These are phyloP conservation scores for Ptychadena robeensis DNA, from an alignment of 2,797 vertebrate genomes.

Conservation along the genomic window DNA sequence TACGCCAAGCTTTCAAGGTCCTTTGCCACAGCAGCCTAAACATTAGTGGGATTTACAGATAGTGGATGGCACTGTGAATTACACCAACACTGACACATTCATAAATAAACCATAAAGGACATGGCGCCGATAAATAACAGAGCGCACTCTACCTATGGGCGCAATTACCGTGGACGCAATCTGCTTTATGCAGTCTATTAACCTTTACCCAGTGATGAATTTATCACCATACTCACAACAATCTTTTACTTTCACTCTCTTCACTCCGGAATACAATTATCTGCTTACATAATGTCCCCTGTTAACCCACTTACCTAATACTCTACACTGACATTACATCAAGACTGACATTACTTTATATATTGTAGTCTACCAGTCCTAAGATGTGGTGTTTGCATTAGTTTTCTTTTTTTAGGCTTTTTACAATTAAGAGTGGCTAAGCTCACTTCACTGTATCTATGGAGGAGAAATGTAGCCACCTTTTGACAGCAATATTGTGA, in stretches of 20 bases:
- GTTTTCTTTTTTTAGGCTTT: no score
- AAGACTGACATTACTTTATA: no score
- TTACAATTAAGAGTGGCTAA: no score
- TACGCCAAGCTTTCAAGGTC: no score
- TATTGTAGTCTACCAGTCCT: no score
- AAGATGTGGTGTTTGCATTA: no score
- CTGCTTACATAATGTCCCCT: constrained; percentile 31
- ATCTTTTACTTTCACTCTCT: constrained; percentile 36
- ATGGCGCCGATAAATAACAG: neutral
- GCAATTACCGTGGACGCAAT: neutral
- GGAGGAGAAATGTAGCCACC: no score
- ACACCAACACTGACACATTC: neutral
- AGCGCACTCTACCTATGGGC: neutral
- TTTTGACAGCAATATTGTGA: no score
- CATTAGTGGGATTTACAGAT: neutral
- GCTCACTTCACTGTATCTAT: no score
- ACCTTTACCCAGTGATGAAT: constrained; percentile 23
- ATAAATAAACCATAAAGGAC: neutral
- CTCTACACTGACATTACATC: neutral
- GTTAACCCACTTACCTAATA: neutral
- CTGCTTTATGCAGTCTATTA: constrained; percentile 29
- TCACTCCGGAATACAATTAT: constrained; percentile 45
- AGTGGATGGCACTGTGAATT: neutral
- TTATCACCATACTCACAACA: constrained; percentile 35
- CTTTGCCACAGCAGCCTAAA: neutral